These are phyloP conservation scores for Zophobas atratus DNA, from an alignment of 1,140 invertebrate genomes.

Conservation along the genomic window DNA sequence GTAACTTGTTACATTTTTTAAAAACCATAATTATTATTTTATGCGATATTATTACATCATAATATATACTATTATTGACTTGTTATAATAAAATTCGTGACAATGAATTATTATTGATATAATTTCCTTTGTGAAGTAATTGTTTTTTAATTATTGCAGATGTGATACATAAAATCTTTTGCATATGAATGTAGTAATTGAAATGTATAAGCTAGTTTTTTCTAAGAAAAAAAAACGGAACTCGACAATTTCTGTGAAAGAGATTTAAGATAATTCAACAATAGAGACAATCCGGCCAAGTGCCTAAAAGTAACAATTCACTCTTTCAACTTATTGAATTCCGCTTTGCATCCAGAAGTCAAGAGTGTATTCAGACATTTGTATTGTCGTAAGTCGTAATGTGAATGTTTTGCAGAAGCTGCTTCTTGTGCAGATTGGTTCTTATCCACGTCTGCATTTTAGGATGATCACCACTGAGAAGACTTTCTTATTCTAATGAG, in stretches of 20 bases:
- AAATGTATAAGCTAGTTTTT: too few relatives aligned
- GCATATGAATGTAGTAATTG: too few relatives aligned
- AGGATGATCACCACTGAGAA: neutral
- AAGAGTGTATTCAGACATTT: constrained; percentile 33
- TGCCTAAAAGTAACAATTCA: constrained; percentile 30
- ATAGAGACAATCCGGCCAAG: constrained; percentile 8
- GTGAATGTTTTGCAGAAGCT: constrained; percentile 20
- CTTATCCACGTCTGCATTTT: constrained; percentile 18
- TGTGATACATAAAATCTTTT: too few relatives aligned
- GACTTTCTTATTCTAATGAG: constrained; percentile 13
- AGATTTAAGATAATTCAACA: constrained; percentile 31
- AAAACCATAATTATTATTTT: too few relatives aligned
- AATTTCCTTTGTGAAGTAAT: too few relatives aligned
- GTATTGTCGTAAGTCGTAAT: neutral
- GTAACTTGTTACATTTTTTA: too few relatives aligned
- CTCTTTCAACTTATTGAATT: constrained; percentile 19
- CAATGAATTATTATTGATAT: too few relatives aligned
- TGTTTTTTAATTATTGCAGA: too few relatives aligned
- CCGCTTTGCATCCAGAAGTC: constrained; percentile 7
- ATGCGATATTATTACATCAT: too few relatives aligned
- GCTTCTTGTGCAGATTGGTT: constrained; percentile 30
- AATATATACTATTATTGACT: too few relatives aligned
- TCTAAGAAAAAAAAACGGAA: too few relatives aligned
- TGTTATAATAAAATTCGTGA: too few relatives aligned
- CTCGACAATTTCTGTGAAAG: neutral